Evolutionary conservation across 2,113 vertebrate species (phyloP).

Genomic region (Ovibos moschatus): DNA sequence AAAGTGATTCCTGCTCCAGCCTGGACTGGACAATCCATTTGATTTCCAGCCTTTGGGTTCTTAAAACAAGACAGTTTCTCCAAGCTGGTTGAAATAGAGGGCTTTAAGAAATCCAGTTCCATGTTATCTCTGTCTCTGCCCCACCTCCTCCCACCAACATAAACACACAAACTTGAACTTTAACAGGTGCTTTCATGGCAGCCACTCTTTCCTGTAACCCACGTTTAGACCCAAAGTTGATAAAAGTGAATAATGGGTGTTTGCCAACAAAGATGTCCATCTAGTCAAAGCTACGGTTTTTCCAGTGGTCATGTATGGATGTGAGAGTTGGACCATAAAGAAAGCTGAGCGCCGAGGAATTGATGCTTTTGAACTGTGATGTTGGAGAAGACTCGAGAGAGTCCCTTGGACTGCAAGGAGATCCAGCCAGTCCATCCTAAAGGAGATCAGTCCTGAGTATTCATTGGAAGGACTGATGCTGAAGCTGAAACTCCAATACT

Average conservation of each 20-base stretch:
- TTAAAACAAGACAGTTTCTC: background rate
- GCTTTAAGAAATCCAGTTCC: background rate
- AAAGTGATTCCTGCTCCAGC: background rate
- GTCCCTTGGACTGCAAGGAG: background rate
- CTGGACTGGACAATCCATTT: background rate
- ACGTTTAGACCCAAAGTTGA: background rate
- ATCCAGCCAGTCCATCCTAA: background rate
- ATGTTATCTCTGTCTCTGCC: background rate
- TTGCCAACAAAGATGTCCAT: background rate
- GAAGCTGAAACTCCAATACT: background rate
- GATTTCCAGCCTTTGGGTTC: background rate
- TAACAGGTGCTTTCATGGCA: background rate
- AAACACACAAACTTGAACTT: background rate
- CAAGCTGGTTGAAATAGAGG: background rate
- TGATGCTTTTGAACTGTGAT: background rate
- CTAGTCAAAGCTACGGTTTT: background rate
- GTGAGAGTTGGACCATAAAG: background rate
- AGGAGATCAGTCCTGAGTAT: background rate
- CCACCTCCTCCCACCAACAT: background rate
- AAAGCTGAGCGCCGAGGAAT: accelerated
- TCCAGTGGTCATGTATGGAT: background rate
- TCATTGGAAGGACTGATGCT: background rate
- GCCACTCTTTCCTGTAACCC: background rate
- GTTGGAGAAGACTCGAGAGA: background rate
- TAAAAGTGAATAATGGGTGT: background rate